phyloP scores from a whole-genome alignment of 2,888 invertebrate species.

The Habroteleia sp. region DNA sequence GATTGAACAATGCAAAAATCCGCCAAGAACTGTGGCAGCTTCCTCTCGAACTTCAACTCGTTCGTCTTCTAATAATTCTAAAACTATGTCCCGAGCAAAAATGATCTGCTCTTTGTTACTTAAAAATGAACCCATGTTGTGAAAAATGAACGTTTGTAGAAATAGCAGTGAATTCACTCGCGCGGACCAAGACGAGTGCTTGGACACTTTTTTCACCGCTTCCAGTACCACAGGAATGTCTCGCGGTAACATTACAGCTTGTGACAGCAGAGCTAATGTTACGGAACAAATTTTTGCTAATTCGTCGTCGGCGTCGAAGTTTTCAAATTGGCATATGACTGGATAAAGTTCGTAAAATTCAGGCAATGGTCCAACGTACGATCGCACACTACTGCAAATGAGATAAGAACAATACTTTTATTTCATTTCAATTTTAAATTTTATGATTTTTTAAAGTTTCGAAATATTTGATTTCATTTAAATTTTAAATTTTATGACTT shows the following conservation, averaged over 20 bases:
- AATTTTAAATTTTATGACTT: no score
- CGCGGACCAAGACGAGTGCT: constrained; percentile 86
- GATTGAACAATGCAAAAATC: constrained; percentile 92
- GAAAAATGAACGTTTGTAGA: constrained; percentile 87
- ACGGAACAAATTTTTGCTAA: constrained; percentile 85
- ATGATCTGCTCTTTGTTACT: constrained; percentile 82
- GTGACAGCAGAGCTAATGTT: constrained; percentile 86
- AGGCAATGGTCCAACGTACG: constrained; percentile 81
- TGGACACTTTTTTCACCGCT: constrained; percentile 82
- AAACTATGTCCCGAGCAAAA: constrained; percentile 85
- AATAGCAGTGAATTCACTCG: constrained; percentile 86
- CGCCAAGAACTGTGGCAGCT: constrained; percentile 91
- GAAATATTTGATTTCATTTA: no score
- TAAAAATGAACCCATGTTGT: constrained; percentile 86
- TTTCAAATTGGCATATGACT: constrained; percentile 88
- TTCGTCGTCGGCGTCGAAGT: constrained; percentile 90
- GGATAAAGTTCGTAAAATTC: constrained; percentile 85
- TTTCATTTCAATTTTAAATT: no score
- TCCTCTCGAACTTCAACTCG: constrained; percentile 91
- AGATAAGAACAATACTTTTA: no score
- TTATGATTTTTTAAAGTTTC: no score
- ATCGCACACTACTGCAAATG: constrained; percentile 73
- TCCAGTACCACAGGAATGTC: constrained; percentile 84
- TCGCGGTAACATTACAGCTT: constrained; percentile 83
- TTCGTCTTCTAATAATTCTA: constrained; percentile 86